Percentiles rank a stretch among this genome's conserved stretches.
phyloP scores from a whole-genome alignment of 2,113 vertebrate species.

The Ammospiza nelsoni region DNA sequence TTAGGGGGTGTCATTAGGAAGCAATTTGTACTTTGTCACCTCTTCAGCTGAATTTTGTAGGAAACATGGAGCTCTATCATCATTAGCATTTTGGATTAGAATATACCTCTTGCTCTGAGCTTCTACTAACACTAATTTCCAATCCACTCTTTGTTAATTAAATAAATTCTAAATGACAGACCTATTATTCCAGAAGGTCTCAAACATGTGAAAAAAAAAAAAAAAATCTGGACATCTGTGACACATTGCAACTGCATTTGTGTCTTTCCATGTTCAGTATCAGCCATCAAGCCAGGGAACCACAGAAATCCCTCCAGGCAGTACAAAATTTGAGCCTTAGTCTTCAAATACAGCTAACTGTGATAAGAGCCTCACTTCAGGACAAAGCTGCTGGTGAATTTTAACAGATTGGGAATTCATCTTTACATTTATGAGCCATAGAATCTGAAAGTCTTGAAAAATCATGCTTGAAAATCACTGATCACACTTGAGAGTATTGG shows the following conservation, averaged over 20 bases:
- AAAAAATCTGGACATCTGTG: neutral
- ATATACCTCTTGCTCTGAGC: neutral
- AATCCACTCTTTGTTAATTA: neutral
- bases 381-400: neutral
- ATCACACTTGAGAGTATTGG: neutral
- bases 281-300: neutral
- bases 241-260: neutral
- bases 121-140: neutral
- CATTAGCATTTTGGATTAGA: neutral
- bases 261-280: neutral
- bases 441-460: neutral
- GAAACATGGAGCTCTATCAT: neutral
- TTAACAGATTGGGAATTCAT: neutral
- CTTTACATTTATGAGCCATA: fast-evolving
- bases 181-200: neutral
- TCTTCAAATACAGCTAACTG: neutral
- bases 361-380: neutral
- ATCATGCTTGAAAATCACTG: neutral
- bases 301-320: neutral
- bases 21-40: neutral
- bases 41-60: neutral
- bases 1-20: neutral
- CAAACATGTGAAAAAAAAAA: neutral
- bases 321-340: neutral
- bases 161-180: neutral